phyloP scores from a whole-genome alignment of 2,888 invertebrate genomes.

The Andrena marginata region DNA sequence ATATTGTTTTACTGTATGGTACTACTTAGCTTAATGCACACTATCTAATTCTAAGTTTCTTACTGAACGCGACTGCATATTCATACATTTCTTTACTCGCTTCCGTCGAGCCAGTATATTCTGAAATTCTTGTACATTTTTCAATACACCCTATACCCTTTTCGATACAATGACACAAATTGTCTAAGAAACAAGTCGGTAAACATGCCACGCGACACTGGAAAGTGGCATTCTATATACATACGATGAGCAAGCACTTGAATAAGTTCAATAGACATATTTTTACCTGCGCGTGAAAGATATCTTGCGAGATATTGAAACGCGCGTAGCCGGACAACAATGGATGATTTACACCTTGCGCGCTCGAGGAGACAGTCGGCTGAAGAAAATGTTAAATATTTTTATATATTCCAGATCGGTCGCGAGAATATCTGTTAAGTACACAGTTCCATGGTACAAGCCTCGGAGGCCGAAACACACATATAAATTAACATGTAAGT shows the following conservation, averaged over 20 bases:
- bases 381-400: conserved; percentile 17
- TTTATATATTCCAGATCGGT: conserved; percentile 29
- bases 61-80: no score
- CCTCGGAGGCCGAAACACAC: conserved; percentile 5
- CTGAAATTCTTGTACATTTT: no score
- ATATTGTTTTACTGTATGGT: no score
- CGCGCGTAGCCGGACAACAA: conserved; percentile 35
- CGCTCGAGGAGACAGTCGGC: neutral
- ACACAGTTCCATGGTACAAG: conserved; percentile 2
- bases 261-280: conserved; percentile 17
- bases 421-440: conserved; percentile 20
- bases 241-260: neutral
- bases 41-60: no score
- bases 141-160: no score
- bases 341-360: conserved; percentile 51
- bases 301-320: conserved; percentile 15
- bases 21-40: no score
- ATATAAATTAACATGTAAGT: conserved; percentile 63
- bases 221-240: no score
- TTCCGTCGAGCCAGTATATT: no score
- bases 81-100: no score
- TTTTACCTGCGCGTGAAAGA: neutral
- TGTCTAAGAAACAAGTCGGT: no score
- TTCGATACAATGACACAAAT: no score
- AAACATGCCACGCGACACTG: no score